Evolutionary conservation across 2,797 vertebrate species (phyloP), one percentile per base, ranked within the genome.

Genomic region (Australoheros facetus): DNA sequence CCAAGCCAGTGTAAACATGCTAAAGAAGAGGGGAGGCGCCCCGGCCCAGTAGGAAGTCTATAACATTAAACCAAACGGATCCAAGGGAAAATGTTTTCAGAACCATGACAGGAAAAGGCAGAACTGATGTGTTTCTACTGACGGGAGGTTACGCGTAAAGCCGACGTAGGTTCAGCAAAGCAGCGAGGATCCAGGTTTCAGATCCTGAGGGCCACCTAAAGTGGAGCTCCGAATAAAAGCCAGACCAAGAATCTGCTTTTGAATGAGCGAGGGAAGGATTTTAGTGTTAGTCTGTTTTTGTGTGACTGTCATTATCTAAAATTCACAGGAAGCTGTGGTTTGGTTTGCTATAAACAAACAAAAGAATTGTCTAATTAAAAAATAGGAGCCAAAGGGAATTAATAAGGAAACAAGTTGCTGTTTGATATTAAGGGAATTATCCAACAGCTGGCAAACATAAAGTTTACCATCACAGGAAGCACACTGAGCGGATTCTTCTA

Each of bases 61-160:
- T 55, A 60, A 32, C 69, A 2, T 48, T 80, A 42, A 80, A 75
- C 59, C 73, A 56, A 73, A 72, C n/a, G 66, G 72, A 83, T 72
- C 64, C 71, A 30, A 58, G 57, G 75, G 85, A 86, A 90, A 89
- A 42, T 14, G 77, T 53, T 75, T 83, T 84, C 74, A 75, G 69
- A 12, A 45, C 60, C 77, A 84, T 56, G 75, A 21, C 62, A 34
- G 48, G 21, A 23, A 23, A 23, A 23, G 23, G 23, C 23, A 23
- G 23, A 23, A 23, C 77, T 1, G 56, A 57, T 58, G 4, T 37
- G 56, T 28, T 28, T 62, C 74, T 72, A 53, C 71, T 58, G 84
- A 83, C 70, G 75, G 64, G 56, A 79, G 80, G 81, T 81, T 80
- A 77, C 73, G 26, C 72, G 81, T 57, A 84, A 87, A 82, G 84